Evolutionary conservation across 2,888 invertebrate genomes (phyloP).

Genomic region (Trichacis sp.): DNA sequence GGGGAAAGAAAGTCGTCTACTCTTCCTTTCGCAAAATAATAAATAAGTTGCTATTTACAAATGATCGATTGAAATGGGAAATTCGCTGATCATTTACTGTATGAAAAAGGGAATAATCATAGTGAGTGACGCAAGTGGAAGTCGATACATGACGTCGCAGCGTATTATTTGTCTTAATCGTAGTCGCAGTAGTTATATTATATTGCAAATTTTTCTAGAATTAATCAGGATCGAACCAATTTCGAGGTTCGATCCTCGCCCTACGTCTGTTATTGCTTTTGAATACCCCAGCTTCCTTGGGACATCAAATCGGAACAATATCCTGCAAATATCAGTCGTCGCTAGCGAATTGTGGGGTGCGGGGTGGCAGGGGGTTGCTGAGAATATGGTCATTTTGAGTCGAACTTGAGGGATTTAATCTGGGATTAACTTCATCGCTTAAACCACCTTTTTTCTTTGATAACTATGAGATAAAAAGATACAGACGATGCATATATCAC

Average conservation of each 20-base stretch:
- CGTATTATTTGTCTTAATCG: constrained; percentile 7
- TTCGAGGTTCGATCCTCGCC: constrained; percentile 50
- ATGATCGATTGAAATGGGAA: no score
- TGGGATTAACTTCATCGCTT: no score
- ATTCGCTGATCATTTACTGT: no score
- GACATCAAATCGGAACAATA: constrained; percentile 68
- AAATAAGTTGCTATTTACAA: constrained; percentile 4
- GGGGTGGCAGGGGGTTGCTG: no score
- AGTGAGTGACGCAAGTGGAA: not conserved
- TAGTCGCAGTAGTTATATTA: constrained; percentile 30
- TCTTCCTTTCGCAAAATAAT: no score
- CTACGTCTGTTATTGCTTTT: constrained; percentile 68
- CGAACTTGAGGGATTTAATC: no score
- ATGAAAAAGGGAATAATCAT: no score
- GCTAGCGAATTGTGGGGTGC: constrained; percentile 26
- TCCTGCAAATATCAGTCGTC: constrained; percentile 68
- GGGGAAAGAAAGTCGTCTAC: no score
- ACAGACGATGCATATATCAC: no score
- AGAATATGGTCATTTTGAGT: no score
- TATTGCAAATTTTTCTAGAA: constrained; percentile 36
- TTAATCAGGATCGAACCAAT: constrained; percentile 48
- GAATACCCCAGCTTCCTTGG: constrained; percentile 68
- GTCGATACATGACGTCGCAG: not conserved
- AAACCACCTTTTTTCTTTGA: no score
- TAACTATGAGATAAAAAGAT: no score